Percentiles rank a stretch among this genome's conserved stretches.
phyloP scores from a whole-genome alignment of 2,113 vertebrate species.

The Leptobrachium ailaonicum region DNA sequence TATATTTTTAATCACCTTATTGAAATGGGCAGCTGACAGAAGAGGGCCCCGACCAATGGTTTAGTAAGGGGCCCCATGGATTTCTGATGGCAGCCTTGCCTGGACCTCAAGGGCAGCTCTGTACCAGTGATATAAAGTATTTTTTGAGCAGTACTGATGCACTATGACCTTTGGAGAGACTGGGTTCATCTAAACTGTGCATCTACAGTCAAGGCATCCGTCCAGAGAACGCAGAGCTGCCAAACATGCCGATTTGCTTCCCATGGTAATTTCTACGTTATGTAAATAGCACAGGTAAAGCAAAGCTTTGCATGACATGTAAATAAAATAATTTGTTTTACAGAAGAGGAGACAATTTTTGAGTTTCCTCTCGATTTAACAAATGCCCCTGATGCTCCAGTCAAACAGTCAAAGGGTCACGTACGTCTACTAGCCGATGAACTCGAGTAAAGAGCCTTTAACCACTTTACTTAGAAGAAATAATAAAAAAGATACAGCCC shows the following conservation, averaged over 20 bases:
- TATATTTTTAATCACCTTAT: no score
- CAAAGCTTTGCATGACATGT: constrained; percentile 42
- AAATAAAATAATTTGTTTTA: constrained; percentile 48
- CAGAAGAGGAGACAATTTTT: constrained; percentile 47
- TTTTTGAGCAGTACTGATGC: neutral
- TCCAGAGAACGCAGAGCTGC: constrained; percentile 10
- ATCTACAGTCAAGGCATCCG: neutral
- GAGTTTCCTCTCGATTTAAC: constrained; percentile 45
- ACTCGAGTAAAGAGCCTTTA: neutral
- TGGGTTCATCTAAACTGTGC: constrained; percentile 2
- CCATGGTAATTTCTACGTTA: constrained; percentile 44
- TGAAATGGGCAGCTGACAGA: no score
- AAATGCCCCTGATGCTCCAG: constrained; percentile 28
- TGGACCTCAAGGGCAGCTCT: no score
- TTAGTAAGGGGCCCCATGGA: no score
- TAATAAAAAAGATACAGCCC: neutral
- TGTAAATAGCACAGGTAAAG: constrained; percentile 49
- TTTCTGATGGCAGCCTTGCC: no score
- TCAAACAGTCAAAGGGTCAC: constrained; percentile 32
- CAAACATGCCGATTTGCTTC: constrained; percentile 43
- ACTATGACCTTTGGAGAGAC: neutral
- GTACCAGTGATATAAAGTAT: no score
- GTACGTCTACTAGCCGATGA: constrained; percentile 6
- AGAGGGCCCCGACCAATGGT: no score
- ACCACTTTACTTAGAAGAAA: neutral